Percentiles rank a stretch among this genome's conserved stretches.
These are phyloP conservation scores for Pedicia rivosa DNA, from an alignment of 2,888 invertebrate species.

Conservation along the genomic window DNA sequence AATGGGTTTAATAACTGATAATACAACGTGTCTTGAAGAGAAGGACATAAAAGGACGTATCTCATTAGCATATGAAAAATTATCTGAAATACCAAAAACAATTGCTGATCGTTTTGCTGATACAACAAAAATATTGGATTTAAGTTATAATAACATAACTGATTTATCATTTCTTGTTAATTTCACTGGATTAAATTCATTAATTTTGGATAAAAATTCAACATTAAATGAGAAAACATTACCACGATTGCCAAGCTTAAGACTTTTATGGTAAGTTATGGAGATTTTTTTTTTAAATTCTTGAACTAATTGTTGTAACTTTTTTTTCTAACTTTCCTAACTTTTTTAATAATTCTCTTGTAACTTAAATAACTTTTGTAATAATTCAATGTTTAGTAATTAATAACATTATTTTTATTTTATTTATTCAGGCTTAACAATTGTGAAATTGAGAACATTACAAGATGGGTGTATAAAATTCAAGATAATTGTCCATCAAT, in stretches of 20 bases:
- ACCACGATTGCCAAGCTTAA: constrained; percentile 54
- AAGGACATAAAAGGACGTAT: constrained; percentile 41
- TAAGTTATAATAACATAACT: constrained; percentile 59
- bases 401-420: no score
- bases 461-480: constrained; percentile 56
- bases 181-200: constrained; percentile 54
- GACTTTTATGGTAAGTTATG: constrained; percentile 49
- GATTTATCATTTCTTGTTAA: constrained; percentile 55
- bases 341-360: no score
- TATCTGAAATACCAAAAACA: constrained; percentile 45
- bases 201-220: constrained; percentile 69
- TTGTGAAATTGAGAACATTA: constrained; percentile 44
- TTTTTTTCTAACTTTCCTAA: no score
- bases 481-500: constrained; percentile 55
- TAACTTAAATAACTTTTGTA: no score
- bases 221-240: constrained; percentile 52
- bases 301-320: no score
- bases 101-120: constrained; percentile 44
- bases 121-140: constrained; percentile 46
- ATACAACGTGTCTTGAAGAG: no score
- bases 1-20: no score
- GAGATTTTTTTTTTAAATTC: no score
- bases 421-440: constrained; percentile 47
- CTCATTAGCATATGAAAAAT: constrained; percentile 51
- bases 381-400: no score